Evolutionary conservation across 2,797 vertebrate species (phyloP).

Genomic region (Neosalanx taihuensis): DNA sequence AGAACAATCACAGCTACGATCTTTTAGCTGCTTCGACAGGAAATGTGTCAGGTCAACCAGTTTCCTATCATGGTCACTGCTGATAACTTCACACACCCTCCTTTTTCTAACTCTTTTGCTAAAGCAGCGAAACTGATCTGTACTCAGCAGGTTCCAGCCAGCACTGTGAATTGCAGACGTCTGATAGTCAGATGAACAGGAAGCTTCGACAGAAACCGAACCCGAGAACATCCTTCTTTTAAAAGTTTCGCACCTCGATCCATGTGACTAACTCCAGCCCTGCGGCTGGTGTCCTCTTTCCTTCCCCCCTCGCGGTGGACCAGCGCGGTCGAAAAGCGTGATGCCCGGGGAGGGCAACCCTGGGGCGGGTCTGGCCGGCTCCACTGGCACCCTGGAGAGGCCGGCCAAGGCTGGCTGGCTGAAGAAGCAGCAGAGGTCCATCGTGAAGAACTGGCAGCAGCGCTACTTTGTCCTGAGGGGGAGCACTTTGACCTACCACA

Average conservation of each 20-base stretch:
- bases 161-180: constrained; percentile 10
- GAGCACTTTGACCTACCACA: constrained; percentile 86
- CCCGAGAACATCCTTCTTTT: no score
- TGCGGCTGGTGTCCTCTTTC: neutral
- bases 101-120: neutral
- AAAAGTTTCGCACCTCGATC: no score
- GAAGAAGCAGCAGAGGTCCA: constrained; percentile 90
- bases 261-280: no score
- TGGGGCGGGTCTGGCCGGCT: constrained; percentile 35
- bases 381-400: constrained; percentile 74
- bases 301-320: neutral
- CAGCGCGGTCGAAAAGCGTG: constrained; percentile 88
- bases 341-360: constrained; percentile 76
- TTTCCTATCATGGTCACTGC: constrained; percentile 47
- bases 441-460: constrained; percentile 96
- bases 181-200: constrained; percentile 48
- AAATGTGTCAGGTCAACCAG: constrained; percentile 49
- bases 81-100: constrained; percentile 3
- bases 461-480: constrained; percentile 88
- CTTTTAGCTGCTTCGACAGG: constrained; percentile 43
- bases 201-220: constrained; percentile 29
- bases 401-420: constrained; percentile 91
- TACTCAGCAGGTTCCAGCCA: constrained; percentile 17
- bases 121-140: constrained; percentile 37
- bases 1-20: constrained; percentile 40